These are phyloP conservation scores for Brachyhypopomus gauderio DNA, from an alignment of 2,113 vertebrate species.

Conservation along the genomic window DNA sequence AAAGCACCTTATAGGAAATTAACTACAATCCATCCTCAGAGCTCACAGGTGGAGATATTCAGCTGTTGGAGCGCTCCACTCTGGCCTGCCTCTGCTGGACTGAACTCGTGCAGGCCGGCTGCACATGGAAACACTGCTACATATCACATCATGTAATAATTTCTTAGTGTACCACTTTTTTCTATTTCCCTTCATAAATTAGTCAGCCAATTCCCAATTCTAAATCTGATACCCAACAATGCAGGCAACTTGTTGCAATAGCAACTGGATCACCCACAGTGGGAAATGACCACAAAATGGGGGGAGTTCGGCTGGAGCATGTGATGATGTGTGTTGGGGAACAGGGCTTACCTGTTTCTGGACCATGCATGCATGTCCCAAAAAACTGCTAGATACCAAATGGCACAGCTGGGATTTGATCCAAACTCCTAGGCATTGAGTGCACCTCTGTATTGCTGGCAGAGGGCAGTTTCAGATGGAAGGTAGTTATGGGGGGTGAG, in stretches of 20 bases:
- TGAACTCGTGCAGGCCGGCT: background rate
- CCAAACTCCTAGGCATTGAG: background rate
- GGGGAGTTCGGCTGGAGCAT: too few species aligned
- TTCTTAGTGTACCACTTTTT: too few species aligned
- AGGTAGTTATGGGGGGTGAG: background rate
- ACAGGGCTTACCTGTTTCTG: background rate
- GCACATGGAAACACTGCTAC: background rate
- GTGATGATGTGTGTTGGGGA: too few species aligned
- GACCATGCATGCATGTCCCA: background rate
- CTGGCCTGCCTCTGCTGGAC: constrained; percentile 14
- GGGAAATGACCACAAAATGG: too few species aligned
- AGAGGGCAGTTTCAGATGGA: background rate
- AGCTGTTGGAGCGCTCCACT: constrained; percentile 23
- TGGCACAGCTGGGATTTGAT: background rate
- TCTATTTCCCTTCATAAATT: too few species aligned
- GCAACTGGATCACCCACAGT: too few species aligned
- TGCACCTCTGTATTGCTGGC: background rate
- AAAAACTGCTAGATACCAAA: background rate
- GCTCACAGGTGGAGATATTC: constrained; percentile 45
- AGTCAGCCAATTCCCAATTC: too few species aligned
- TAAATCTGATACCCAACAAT: too few species aligned
- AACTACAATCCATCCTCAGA: constrained; percentile 76
- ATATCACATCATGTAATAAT: background rate
- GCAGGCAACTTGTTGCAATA: too few species aligned
- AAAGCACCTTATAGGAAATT: constrained; percentile 81